Conservation (phyloP, 2,113 vertebrate genomes). For the Cebidichthys violaceus region DNA sequence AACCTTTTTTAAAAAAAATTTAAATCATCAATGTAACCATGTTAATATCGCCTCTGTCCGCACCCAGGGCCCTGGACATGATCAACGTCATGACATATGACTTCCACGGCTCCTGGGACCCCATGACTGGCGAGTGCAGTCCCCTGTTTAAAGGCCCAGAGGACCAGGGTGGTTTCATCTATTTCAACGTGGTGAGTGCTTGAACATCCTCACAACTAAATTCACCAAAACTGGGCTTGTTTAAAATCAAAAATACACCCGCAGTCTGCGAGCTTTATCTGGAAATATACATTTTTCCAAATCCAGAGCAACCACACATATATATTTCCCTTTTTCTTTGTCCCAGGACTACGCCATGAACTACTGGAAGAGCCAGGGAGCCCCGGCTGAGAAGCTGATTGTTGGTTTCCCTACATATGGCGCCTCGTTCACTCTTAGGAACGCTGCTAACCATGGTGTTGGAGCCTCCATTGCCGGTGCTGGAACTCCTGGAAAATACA, state of each 20-base stretch:
- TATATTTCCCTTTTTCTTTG: not conserved
- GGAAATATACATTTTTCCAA: not conserved
- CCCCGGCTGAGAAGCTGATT: constrained; percentile 84
- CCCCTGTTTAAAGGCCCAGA: constrained; percentile 80
- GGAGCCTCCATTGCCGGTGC: constrained; percentile 79
- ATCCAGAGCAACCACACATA: not conserved
- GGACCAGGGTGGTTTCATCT: constrained; percentile 65
- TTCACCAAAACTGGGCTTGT: not conserved
- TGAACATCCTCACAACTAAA: not conserved
- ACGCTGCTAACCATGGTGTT: constrained; percentile 69
- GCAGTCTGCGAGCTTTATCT: not conserved
- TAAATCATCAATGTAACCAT: not conserved
- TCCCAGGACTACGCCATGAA: constrained; percentile 84
- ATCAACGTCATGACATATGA: constrained; percentile 85
- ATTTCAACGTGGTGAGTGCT: constrained; percentile 84
- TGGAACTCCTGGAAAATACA: constrained; percentile 84
- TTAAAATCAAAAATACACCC: not conserved
- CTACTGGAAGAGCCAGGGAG: constrained; percentile 84
- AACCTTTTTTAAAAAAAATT: not conserved
- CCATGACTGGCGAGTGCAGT: constrained; percentile 82
- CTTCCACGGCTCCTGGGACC: constrained; percentile 84
- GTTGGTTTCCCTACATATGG: constrained; percentile 87
- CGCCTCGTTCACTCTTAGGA: constrained; percentile 80
- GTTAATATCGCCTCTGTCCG: not conserved
- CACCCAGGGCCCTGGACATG: constrained; percentile 82